phyloP scores from a whole-genome alignment of 2,113 vertebrate species.

The Vulpes lagopus region DNA sequence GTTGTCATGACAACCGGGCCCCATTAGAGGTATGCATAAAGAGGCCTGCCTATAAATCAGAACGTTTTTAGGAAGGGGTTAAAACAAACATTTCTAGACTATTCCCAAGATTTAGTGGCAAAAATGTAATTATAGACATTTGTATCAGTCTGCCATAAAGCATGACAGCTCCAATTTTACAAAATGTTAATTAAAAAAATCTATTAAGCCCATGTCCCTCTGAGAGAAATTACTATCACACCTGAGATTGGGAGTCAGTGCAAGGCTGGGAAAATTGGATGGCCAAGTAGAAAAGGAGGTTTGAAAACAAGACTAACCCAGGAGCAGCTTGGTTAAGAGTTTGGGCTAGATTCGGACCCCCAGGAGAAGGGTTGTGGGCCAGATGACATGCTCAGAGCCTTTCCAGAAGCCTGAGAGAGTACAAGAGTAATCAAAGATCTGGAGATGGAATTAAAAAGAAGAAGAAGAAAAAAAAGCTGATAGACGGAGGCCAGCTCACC shows the following conservation, averaged over 20 bases:
- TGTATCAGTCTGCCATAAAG: conserved; percentile 79
- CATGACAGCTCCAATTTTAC: conserved; percentile 82
- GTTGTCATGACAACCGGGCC: conserved; percentile 68
- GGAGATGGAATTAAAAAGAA: background rate
- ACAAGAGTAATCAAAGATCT: background rate
- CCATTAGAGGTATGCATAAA: conserved; percentile 38
- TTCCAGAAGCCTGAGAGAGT: background rate
- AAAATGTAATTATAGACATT: conserved; percentile 85
- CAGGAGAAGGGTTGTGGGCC: background rate
- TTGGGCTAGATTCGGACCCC: background rate
- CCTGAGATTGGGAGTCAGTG: conserved; percentile 70
- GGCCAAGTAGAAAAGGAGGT: conserved; percentile 18
- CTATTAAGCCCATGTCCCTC: conserved; percentile 81
- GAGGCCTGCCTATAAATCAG: conserved; percentile 76
- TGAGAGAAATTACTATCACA: conserved; percentile 83
- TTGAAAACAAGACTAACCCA: background rate
- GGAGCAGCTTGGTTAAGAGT: background rate
- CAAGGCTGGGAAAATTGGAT: conserved; percentile 64
- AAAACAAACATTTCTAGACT: conserved; percentile 83
- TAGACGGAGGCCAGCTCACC: background rate
- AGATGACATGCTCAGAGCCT: background rate
- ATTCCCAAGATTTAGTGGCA: conserved; percentile 79
- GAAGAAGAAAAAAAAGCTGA: background rate
- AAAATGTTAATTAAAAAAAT: conserved; percentile 86
- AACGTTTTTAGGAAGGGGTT: conserved; percentile 78